These are phyloP conservation scores for Somateria mollissima DNA, from an alignment of 2,797 vertebrate genomes.

Conservation along the genomic window DNA sequence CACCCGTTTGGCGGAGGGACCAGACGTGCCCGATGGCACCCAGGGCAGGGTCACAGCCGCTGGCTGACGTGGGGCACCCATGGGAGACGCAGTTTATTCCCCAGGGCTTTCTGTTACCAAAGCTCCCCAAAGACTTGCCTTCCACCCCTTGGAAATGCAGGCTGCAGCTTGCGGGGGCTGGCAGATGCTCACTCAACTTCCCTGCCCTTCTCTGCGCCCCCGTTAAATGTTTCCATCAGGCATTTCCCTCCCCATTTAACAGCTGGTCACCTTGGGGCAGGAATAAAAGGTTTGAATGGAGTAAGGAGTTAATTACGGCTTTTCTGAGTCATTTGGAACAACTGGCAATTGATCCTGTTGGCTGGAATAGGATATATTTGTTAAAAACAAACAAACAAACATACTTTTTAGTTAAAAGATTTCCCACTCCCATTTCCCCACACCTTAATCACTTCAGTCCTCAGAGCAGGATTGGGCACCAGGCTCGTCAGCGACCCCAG, in stretches of 20 bases:
- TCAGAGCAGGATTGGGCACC: background rate
- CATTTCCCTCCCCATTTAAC: background rate
- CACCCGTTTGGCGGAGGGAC: fast-evolving
- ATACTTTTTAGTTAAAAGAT: background rate
- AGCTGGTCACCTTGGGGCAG: background rate
- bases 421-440: background rate
- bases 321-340: background rate
- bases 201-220: background rate
- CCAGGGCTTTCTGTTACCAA: background rate
- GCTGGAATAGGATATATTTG: background rate
- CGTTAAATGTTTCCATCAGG: background rate
- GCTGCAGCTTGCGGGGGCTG: background rate
- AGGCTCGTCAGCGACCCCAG: fast-evolving
- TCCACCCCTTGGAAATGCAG: background rate
- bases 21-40: fast-evolving
- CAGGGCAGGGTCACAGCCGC: no score
- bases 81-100: background rate
- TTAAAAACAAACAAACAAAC: background rate
- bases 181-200: background rate
- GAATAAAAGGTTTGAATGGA: background rate
- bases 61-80: no score
- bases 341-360: background rate
- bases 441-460: background rate
- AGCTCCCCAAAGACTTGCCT: background rate
- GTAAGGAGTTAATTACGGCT: background rate